Evolutionary conservation across 2,888 invertebrate genomes (phyloP), one percentile per base, ranked within the genome.

Genomic region (Morpho helenor): DNA sequence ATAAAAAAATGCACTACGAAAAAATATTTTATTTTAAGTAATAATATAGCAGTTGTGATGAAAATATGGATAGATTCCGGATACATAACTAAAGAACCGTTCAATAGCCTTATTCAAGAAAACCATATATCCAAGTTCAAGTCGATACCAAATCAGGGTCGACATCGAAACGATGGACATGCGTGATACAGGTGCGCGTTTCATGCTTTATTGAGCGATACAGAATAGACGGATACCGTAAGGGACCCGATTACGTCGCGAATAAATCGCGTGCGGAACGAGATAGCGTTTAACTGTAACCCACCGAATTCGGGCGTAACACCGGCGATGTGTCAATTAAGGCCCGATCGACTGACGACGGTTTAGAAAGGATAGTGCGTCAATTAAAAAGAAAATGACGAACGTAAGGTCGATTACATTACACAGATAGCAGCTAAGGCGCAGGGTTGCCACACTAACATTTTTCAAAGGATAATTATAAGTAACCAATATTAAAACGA

Each of bases 191-290:
- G 64, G 62, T 62, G 64, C 46, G 59, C 45, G 44, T 46, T 57
- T 62, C 56, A 59, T 57, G 50, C 62, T 59, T 49, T 53, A 62
- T 62, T 50, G 56, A 55, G 53, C 54, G 52, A 55, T 60, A 61
- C 45, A 60, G 51, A 62, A 64, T 65, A 76, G 73, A 79, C 71
- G 75, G 68, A 77, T 84, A 84, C 84, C 76, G 76, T 76, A 75
- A 75, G 75, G 69, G 85, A 77, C 87, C 84, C 82, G 84, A 80
- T 87, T 87, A 78, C 73, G 84, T 82, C 84, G 81, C 73, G 68
- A 79, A 87, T 87, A 87, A 86, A 87, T 87, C 80, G 82, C 76
- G 61, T 67, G 70, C 70, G 73, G 76, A 74, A 55, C 49, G 55
- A 31, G 60, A 61, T 62, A 53, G 60, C 66, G 66, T 75, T 81